Evolutionary conservation across 1,140 invertebrate species (phyloP), one percentile per base, ranked within the genome.

Genomic region (Linepithema humile): DNA sequence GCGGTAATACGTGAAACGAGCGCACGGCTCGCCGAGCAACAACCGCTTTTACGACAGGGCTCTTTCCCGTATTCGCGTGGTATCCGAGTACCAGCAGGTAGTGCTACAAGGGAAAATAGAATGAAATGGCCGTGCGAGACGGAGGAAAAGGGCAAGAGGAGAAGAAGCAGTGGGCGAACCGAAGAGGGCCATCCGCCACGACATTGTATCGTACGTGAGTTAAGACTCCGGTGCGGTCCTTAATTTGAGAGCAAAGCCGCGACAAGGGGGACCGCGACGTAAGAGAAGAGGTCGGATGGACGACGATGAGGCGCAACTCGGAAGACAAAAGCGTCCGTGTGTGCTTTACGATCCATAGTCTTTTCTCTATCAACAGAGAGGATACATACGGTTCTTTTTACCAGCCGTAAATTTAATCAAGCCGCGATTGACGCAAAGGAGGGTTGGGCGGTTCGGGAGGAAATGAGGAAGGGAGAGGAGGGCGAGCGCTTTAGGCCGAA

Each of bases 381-480:
- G 23, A 57, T 48, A 67, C 67, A 62, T 35, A 69, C 60, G 55
- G 65, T 32, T 74, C 77, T 83, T 85, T 88, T 84, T 86, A 67
- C 23, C 82, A 70, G 43, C 67, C 65, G 82, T 89, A 89, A 89
- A 89, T 89, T 87, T 86, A 91, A 88, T 90, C 88, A 89, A 89
- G 84, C 64, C 77, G 78, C 85, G 89, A 91, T 91, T 89, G 89
- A 92, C 89, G 82, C 35, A 80, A 82, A 75, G 23, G 26, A 17
- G 20, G 26, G 53, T 5, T n/a, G n/a, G 20, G 67, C 57, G 40
- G 12, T 7, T 7, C 1, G 20, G 77, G 45, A 15, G 29, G 40
- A 29, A 0, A 32, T 7, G 15, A 32, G 48, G 65, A 55, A 23
- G 35, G 35, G 20, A 6, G 15, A 5, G 26, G 1, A 23, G n/a